Evolutionary conservation across 2,888 invertebrate species (phyloP), one percentile per base, ranked within the genome.

Genomic region (Dione vanillae): DNA sequence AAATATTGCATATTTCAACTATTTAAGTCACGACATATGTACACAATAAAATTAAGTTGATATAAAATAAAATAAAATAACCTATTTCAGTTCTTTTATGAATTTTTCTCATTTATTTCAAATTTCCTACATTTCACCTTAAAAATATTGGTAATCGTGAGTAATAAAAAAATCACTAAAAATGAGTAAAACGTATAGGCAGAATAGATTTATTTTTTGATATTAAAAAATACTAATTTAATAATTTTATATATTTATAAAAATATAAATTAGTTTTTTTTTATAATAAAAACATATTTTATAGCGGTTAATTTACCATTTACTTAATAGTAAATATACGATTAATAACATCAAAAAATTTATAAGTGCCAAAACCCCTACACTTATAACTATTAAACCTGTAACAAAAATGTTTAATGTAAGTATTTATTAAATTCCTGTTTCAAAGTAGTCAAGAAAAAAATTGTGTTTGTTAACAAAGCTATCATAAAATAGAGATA

Each of bases 381-480:
- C 52, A 12, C 58, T 59, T 11, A 69, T 54, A 41, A 54, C 2
- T 35, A 71, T 20, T 37, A 73, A 12, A 67, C 73, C 73, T 72
- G 70, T 35, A 73, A 73, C 64, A 65, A 69, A 71, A 54, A 37
- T 35, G n/a, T n/a, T n/a, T n/a, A n/a, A 67, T 40, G 43, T 54
- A 37, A 8, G 43, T 9, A 8, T n/a, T n/a, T n/a, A 6, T 1
- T 43, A 19, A 19, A 9, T 59, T 43, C 12, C 8, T 59, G 20
- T 59, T 12, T 12, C 12, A 43, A 40, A 8, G 2, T 49, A 27
- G 2, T 19, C 49, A 49, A 47, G 9, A 45, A 45, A 45, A 7
- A 45, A 45, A 14, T 45, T n/a, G 0, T n/a, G 45, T 27, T 27
- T 27, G 27, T 27, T 27, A 27, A 3, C 27, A 27, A 27, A 27